Evolutionary conservation across 2,797 vertebrate species (phyloP).

Genomic region (Melanotaenia pygmaea): DNA sequence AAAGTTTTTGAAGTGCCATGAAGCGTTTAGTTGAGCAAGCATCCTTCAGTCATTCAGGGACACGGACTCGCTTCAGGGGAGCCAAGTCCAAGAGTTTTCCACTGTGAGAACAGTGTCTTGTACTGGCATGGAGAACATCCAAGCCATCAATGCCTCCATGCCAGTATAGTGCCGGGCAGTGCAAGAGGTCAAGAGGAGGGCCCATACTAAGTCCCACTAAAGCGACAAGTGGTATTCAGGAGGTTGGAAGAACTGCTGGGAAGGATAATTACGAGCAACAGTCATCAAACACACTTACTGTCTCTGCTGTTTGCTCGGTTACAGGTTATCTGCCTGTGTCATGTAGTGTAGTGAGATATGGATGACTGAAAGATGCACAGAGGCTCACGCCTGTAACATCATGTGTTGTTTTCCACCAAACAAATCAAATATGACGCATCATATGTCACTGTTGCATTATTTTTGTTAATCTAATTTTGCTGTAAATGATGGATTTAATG

Average conservation of each 20-base stretch:
- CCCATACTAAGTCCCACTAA: slow-evolving; percentile 80
- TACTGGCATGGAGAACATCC: slow-evolving; percentile 87
- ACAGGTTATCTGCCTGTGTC: slow-evolving; percentile 41
- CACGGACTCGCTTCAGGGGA: slow-evolving; percentile 38
- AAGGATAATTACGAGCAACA: slow-evolving; percentile 5
- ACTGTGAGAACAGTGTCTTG: slow-evolving; percentile 69
- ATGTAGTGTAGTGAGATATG: slow-evolving; percentile 42
- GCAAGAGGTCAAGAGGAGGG: slow-evolving; percentile 73
- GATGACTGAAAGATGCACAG: slow-evolving; percentile 83
- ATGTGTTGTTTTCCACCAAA: slow-evolving; percentile 67
- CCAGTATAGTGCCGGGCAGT: slow-evolving; percentile 82
- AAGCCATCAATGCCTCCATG: slow-evolving; percentile 84
- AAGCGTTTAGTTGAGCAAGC: slow-evolving; percentile 70
- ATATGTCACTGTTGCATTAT: slow-evolving; percentile 67
- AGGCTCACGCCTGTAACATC: slow-evolving; percentile 63
- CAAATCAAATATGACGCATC: slow-evolving; percentile 65
- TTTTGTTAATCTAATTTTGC: slow-evolving; percentile 76
- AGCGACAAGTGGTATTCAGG: slow-evolving; percentile 85
- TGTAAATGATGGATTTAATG: slow-evolving; percentile 80
- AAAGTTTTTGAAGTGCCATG: slow-evolving; percentile 83
- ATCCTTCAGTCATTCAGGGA: slow-evolving; percentile 84
- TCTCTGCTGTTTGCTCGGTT: slow-evolving; percentile 39
- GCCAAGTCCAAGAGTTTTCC: slow-evolving; percentile 50
- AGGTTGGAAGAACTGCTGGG: slow-evolving; percentile 14
- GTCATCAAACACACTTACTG: slow-evolving; percentile 19